Base-by-base conservation (phyloP, 2,797 vertebrate species). In the Anas bahamensis region DNA sequence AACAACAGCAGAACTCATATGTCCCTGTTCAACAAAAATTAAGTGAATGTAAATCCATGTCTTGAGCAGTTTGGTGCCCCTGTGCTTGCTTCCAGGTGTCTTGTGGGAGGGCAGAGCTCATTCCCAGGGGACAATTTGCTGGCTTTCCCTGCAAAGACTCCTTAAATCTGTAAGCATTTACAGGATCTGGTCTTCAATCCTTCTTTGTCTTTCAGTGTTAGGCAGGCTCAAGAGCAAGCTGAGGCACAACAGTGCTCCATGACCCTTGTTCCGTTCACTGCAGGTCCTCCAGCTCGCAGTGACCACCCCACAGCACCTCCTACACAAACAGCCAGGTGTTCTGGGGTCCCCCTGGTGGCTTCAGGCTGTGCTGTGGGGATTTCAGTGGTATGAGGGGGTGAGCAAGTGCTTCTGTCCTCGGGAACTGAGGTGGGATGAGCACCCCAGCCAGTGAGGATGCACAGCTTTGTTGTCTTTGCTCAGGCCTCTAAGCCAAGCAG, bases 21-120 rank as follows among this genome's bases (percentile, higher is more conserved):
- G 39, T 76, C 17, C 46, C 10, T 83, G 14, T 75, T 80, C 46
- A 81, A 63, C 14, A 77, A 61, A 90, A 93, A 61, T 53, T 74
- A 37, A 55, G 28, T 12, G 66, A 74, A 90, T 71, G 14, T 14
- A 35, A 28, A 31, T 69, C 56, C 4, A 8, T 16, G 17, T 41
- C 48, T 65, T 73, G 31, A 75, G 41, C 17, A 4, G 2, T 48
- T 59, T 63, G 60, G 64, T 70, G 68, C 6, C 11, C 23, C 12
- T 0, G 0, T 80, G 29, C 11, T 86, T 78, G 17, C 57, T 83
- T 72, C 50, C 1, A 5, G 11, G 22, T 35, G 8, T 61, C 17
- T 84, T 73, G 48, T 59, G 61, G 41, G 14, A 86, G 14, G 15
- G 21, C 19, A 65, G 44, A 57, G 31, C 46, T 85, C 22, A 42